phyloP scores from a whole-genome alignment of 1,140 invertebrate species.

The Goniozus legneri region DNA sequence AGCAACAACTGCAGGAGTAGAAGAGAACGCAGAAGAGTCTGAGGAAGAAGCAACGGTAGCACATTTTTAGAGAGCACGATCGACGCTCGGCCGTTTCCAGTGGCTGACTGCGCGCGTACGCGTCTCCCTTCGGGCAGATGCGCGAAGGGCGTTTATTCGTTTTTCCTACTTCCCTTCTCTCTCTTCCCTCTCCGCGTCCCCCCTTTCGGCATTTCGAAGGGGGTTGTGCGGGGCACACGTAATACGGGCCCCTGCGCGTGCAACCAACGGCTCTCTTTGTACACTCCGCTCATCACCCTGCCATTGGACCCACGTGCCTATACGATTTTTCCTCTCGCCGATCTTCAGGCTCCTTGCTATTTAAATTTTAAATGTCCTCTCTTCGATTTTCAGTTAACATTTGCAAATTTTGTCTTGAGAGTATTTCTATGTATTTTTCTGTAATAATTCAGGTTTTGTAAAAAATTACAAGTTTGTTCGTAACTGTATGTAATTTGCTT shows the following conservation, averaged over 20 bases:
- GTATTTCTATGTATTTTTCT: neutral
- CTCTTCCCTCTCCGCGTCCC: neutral
- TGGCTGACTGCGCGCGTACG: neutral
- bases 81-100: constrained; percentile 34
- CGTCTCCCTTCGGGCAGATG: constrained; percentile 41
- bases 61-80: constrained; percentile 6
- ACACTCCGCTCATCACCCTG: constrained; percentile 13
- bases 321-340: neutral
- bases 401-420: neutral
- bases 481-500: neutral
- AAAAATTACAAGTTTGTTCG: neutral
- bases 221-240: constrained; percentile 36
- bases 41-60: no score
- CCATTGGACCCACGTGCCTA: constrained; percentile 2
- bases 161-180: constrained; percentile 16
- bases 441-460: neutral
- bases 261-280: constrained; percentile 17
- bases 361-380: constrained; percentile 27
- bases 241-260: constrained; percentile 29
- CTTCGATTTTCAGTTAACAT: neutral
- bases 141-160: constrained; percentile 35
- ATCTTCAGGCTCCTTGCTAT: constrained; percentile 2
- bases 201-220: constrained; percentile 15
- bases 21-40: neutral
- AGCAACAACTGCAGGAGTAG: neutral